Conservation (phyloP, 2,113 vertebrate species). For the Nettapus auritus region DNA sequence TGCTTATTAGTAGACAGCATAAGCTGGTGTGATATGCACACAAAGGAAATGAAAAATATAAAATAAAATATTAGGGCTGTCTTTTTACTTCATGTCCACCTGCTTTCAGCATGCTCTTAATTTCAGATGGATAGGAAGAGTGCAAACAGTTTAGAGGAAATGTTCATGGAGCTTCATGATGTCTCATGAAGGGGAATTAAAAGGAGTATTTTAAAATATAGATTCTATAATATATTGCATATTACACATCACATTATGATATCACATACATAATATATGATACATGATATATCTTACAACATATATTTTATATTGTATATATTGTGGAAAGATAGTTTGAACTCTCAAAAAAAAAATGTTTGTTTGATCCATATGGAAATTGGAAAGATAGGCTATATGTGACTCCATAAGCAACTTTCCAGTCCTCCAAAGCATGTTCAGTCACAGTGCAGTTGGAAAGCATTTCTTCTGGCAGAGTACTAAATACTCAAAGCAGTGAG, state of each 20-base stretch:
- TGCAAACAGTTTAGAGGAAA: background rate
- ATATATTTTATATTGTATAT: background rate
- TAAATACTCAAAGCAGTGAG: background rate
- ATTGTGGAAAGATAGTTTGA: background rate
- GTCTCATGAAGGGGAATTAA: background rate
- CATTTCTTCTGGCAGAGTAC: background rate
- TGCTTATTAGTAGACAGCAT: background rate
- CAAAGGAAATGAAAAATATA: background rate
- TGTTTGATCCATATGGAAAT: background rate
- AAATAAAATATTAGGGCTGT: accelerated
- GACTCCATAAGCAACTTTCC: background rate
- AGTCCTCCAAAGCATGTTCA: background rate
- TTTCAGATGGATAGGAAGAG: background rate
- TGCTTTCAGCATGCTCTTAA: background rate
- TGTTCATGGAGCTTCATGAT: background rate
- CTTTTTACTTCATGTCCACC: background rate
- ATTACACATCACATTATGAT: background rate
- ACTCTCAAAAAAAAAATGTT: background rate
- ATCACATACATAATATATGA: background rate
- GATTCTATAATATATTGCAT: background rate
- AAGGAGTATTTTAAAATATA: background rate
- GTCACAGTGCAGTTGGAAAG: background rate
- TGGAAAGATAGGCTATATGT: background rate
- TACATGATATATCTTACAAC: background rate
- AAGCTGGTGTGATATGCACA: background rate